Base-by-base conservation (phyloP, 2,797 vertebrate species). In the Botia almorhae region DNA sequence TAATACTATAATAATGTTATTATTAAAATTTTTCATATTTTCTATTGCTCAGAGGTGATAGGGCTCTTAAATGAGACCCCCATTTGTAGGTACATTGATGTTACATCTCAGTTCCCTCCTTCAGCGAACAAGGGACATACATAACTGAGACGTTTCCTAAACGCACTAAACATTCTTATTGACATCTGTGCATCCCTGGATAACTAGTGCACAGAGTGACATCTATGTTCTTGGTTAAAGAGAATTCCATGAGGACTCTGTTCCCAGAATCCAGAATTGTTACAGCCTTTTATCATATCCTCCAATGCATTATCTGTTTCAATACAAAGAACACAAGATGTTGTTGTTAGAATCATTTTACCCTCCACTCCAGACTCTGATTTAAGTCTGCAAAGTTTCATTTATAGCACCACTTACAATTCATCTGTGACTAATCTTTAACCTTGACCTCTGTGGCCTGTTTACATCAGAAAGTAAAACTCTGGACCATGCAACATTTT, bases 171-270 rank as follows among this genome's bases (percentile, higher is more conserved):
- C 86, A 84, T 8, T 88, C 88, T 64, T 92, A 93, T 0, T 83
- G 88, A 80, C 92, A 93, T 67, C 78, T 87, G 81, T 87, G 77
- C 12, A 23, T 56, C 2, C 63, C 55, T 7, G 39, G 29, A 23
- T 80, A 74, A 39, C 61, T 70, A 69, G 69, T 89, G 51, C 12
- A 14, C 16, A 43, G 60, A 51, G 2, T 80, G 77, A 50, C 23
- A 26, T 26, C 23, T 26, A 50, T 55, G 33, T 19, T 71, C 87
- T 10, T 95, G 92, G 86, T 76, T 94, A 84, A 95, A 95, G 19
- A 96, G 92, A 90, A 96, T 95, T 83, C 93, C 93, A 81, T 92
- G 82, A 26, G 23, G 23, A 26, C 23, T 26, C 23, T 26, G 23
- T 13, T 51, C 13, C 50, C 50, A 48, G 84, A 76, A 78, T 65